These are phyloP conservation scores for Lota lota DNA, from an alignment of 2,113 vertebrate species.

Conservation along the genomic window DNA sequence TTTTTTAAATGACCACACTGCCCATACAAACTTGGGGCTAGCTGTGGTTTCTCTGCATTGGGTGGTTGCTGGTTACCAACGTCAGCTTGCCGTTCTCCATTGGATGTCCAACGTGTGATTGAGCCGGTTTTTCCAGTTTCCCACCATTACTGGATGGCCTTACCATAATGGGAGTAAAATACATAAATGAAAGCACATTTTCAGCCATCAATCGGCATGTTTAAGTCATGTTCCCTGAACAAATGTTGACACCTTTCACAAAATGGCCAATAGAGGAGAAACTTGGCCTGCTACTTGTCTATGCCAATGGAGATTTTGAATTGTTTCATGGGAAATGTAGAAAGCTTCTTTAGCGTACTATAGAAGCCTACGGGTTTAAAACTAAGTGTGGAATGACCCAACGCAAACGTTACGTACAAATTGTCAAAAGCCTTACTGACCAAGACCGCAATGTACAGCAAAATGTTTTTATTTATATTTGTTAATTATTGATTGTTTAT, in stretches of 20 bases:
- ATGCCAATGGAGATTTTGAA: constrained; percentile 15
- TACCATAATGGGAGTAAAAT: constrained; percentile 52
- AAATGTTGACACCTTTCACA: constrained; percentile 56
- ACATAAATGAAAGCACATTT: constrained; percentile 66
- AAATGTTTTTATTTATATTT: no score
- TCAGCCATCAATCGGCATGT: constrained; percentile 56
- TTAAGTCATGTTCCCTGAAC: constrained; percentile 50
- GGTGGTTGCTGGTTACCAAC: constrained; percentile 57
- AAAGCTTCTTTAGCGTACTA: not conserved
- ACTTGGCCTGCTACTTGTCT: constrained; percentile 28
- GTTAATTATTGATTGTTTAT: no score
- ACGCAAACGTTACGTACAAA: no score
- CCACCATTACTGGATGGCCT: constrained; percentile 44
- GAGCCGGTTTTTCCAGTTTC: constrained; percentile 70
- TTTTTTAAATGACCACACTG: constrained; percentile 52
- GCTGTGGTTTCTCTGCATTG: constrained; percentile 62
- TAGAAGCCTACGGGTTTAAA: not conserved
- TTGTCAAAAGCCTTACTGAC: no score
- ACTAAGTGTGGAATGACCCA: no score
- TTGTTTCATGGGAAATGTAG: constrained; percentile 19
- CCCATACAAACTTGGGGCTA: constrained; percentile 49
- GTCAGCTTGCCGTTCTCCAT: constrained; percentile 41
- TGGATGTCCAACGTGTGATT: constrained; percentile 55
- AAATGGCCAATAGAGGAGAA: constrained; percentile 31
- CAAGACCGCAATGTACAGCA: no score